These are phyloP conservation scores for Pangasius krempfi DNA, from an alignment of 2,797 vertebrate species.

Conservation along the genomic window DNA sequence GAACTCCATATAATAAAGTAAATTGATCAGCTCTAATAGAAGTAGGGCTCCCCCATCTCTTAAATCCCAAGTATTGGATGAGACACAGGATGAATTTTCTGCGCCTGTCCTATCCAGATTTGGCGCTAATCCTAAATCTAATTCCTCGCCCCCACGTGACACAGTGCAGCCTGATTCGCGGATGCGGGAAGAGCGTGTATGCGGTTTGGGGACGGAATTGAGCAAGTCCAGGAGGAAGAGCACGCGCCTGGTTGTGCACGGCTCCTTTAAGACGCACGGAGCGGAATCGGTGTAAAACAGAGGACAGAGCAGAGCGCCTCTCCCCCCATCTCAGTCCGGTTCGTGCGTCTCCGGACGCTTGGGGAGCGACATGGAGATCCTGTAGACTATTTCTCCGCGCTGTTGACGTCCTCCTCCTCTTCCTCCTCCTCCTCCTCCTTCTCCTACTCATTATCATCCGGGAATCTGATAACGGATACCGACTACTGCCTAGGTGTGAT, in stretches of 20 bases:
- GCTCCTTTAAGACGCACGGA: conserved; percentile 66
- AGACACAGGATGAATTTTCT: background rate
- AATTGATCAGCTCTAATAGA: background rate
- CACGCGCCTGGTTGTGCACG: conserved; percentile 18
- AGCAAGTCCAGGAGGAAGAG: background rate
- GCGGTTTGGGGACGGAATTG: background rate
- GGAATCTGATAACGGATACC: conserved; percentile 29
- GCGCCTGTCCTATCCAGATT: conserved; percentile 7
- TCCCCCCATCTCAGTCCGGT: background rate
- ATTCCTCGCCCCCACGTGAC: conserved; percentile 17
- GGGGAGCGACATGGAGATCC: conserved; percentile 60
- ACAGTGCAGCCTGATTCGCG: background rate
- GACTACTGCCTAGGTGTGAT: background rate
- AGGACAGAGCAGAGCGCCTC: background rate
- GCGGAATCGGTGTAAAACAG: background rate
- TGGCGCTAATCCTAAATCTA: conserved; percentile 12
- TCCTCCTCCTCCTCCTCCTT: background rate
- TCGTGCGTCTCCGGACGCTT: background rate
- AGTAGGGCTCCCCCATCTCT: background rate
- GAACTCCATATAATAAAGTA: background rate
- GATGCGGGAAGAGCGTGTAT: background rate
- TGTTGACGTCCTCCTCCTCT: background rate
- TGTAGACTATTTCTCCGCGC: conserved; percentile 18
- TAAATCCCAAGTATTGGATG: background rate
- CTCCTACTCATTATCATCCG: background rate